Evolutionary conservation across 2,797 vertebrate genomes (phyloP).

Genomic region (Gephyroberyx darwinii): DNA sequence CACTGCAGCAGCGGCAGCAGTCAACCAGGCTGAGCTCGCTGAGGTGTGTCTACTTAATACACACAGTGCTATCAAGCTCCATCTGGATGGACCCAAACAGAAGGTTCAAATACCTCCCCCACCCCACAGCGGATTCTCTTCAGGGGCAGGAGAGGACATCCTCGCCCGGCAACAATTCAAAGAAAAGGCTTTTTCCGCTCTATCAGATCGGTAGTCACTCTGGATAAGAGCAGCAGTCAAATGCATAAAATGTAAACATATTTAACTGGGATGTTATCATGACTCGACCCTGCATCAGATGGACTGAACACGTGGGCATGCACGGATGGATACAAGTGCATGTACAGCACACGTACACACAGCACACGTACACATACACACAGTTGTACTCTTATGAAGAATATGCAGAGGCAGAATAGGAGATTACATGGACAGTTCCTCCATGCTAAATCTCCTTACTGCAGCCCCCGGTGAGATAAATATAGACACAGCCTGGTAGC

Average conservation of each 20-base stretch:
- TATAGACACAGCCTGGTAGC: slow-evolving; percentile 67
- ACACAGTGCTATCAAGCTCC: slow-evolving; percentile 49
- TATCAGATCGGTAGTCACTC: background rate
- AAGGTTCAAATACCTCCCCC: slow-evolving; percentile 12
- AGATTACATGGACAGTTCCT: slow-evolving; percentile 72
- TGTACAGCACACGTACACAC: background rate
- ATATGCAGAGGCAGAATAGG: slow-evolving; percentile 47
- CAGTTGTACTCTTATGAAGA: slow-evolving; percentile 30
- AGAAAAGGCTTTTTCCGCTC: slow-evolving; percentile 20
- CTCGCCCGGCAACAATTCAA: slow-evolving; percentile 18
- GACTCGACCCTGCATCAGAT: slow-evolving; percentile 34
- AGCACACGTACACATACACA: slow-evolving; percentile 1
- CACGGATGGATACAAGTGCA: background rate
- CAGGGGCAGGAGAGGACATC: slow-evolving; percentile 14
- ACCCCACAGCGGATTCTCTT: slow-evolving; percentile 20
- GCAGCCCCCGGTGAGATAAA: slow-evolving; percentile 71
- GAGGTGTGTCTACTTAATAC: slow-evolving; percentile 59
- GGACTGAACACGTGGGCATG: background rate
- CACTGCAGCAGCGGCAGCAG: slow-evolving; percentile 34
- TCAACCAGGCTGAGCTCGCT: slow-evolving; percentile 50
- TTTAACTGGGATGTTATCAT: background rate
- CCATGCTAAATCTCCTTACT: slow-evolving; percentile 73
- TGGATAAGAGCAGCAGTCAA: background rate
- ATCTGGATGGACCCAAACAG: slow-evolving; percentile 40
- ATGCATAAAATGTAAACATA: background rate